Evolutionary conservation across 2,888 invertebrate genomes (phyloP), one percentile per base, ranked within the genome.

Genomic region (Eledona agricola): DNA sequence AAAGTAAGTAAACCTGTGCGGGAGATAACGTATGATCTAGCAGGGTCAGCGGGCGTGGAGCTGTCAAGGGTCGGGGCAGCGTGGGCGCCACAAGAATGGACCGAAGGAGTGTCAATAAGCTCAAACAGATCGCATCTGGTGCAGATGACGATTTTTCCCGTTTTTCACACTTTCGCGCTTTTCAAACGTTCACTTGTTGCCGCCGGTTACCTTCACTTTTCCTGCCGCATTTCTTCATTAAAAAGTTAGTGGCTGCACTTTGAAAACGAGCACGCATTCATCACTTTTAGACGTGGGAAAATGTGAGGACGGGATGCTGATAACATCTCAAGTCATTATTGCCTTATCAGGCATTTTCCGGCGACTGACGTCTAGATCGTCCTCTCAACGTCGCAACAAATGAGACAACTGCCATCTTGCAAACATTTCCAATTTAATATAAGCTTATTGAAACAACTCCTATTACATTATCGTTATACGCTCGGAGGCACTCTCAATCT

Each of bases 11-110:
- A 60, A 62, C 67, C 65, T 65, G 66, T 66, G 66, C 66, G 49
- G 34, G 40, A 64, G 62, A 67, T 69, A 69, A 70, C 67, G 65
- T 67, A 68, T 66, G 67, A 65, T 70, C 68, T 42, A 28, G 63
- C 70, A 70, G 69, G 70, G 69, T 72, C 72, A 69, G 63, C 68
- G 65, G 72, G 72, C 67, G 70, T 70, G 71, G 68, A 65, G 59
- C 65, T 65, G 64, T 64, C 67, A 65, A 62, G 63, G 67, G 65
- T 66, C 67, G 62, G 62, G 55, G 57, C 61, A 55, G 62, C 65
- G 72, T 68, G 67, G 72, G 70, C 64, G 58, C 34, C 57, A 60
- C 57, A 63, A 63, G 66, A 67, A 65, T 65, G 66, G 63, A 55
- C 64, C 49, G 19, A 57, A 62, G 65, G 66, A 62, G 66, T 66